Evolutionary conservation across 2,797 vertebrate species (phyloP), one percentile per base, ranked within the genome.

Genomic region (Furcifer pardalis): DNA sequence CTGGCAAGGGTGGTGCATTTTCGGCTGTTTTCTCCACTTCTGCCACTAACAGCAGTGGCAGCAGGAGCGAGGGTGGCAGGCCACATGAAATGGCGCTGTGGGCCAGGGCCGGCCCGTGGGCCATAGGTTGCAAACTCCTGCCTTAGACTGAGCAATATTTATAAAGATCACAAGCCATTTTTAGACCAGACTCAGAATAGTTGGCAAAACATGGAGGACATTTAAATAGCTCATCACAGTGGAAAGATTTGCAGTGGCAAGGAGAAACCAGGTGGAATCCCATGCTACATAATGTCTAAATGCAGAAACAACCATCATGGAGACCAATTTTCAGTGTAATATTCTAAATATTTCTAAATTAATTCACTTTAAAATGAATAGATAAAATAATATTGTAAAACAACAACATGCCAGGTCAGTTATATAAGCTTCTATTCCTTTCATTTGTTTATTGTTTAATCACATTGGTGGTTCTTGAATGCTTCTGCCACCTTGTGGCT

Each of bases 351-450:
- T 5, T 56, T 5, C 21, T 19, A 56, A 56, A 21, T 21, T 5
- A 21, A 56, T 56, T 56, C 17, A 56, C 80, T 79, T 52, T 84
- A 84, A 68, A 79, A 77, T 25, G 27, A n/a, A 52, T 49, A 78
- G 83, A 92, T 90, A 89, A 86, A 93, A 92, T 65, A 62, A n/a
- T 2, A 0, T 68, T 85, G 87, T 63, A 78, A 2, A 87, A 35
- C 77, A 0, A 0, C 52, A 42, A n/a, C 1, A 42, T 2, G 19
- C 78, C 84, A 65, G 17, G 75, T 78, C 32, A n/a, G 27, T 62
- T 13, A 10, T 62, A 37, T 23, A 23, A 19, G 21, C 46, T 66
- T 9, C 2, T 12, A 27, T 37, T 65, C 59, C 30, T 6, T 40
- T 21, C 49, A 76, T 56, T 76, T 71, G 19, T 32, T 76, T 21